Conservation (phyloP, 2,888 invertebrate species). For the Chrysolina haemoptera region DNA sequence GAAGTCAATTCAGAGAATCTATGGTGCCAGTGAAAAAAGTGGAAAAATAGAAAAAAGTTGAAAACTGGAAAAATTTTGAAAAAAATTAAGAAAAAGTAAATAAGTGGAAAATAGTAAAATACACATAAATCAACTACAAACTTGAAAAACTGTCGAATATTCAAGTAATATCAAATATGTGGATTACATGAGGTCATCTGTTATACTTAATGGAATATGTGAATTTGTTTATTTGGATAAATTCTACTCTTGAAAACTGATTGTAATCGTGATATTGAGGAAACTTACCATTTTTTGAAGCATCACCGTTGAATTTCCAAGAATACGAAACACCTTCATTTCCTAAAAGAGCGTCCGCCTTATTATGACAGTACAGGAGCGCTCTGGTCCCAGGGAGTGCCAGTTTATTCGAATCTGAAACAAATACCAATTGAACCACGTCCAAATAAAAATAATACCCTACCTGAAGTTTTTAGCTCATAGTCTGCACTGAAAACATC, state of each 20-base stretch:
- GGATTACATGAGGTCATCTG: no score
- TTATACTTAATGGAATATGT: no score
- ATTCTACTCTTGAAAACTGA: neutral
- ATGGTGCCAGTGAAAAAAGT: no score
- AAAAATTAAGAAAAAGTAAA: no score
- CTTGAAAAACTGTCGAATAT: no score
- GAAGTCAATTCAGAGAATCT: no score
- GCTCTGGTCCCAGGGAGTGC: slow-evolving; percentile 52
- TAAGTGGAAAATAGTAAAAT: no score
- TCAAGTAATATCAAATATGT: no score
- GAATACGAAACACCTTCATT: slow-evolving; percentile 43
- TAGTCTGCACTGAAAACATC: slow-evolving; percentile 56
- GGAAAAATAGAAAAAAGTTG: no score
- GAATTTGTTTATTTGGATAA: neutral
- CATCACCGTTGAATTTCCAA: slow-evolving; percentile 54
- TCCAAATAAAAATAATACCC: neutral
- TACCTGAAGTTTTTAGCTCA: slow-evolving; percentile 24
- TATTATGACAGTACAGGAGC: slow-evolving; percentile 53
- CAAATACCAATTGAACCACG: neutral
- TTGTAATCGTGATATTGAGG: no score
- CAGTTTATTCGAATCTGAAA: slow-evolving; percentile 51
- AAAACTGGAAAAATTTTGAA: no score
- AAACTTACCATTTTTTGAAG: slow-evolving; percentile 49
- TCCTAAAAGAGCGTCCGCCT: slow-evolving; percentile 42
- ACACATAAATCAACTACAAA: no score